Percentiles rank a stretch among this genome's conserved stretches.
These are phyloP conservation scores for Plebejus argus DNA, from an alignment of 2,888 invertebrate species.

Conservation along the genomic window DNA sequence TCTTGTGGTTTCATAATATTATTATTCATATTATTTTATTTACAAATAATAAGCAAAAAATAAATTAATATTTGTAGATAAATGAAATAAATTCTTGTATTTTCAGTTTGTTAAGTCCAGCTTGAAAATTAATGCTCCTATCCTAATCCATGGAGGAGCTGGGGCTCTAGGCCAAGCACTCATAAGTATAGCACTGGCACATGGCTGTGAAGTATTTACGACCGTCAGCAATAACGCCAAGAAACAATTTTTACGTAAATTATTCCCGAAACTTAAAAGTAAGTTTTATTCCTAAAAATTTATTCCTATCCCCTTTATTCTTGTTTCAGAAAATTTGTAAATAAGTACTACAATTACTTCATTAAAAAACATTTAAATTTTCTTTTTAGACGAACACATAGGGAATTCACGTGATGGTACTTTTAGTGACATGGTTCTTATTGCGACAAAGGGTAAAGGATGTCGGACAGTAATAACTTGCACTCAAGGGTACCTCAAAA, in stretches of 20 bases:
- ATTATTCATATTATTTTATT: no score
- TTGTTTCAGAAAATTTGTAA: no score
- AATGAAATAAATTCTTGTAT: no score
- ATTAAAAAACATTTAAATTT: no score
- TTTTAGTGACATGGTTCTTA: constrained; percentile 49
- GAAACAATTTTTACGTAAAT: constrained; percentile 50
- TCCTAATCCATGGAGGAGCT: constrained; percentile 12
- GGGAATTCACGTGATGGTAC: constrained; percentile 55
- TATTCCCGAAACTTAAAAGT: constrained; percentile 47
- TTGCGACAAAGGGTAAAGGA: constrained; percentile 47
- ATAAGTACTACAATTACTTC: no score
- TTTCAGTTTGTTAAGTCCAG: constrained; percentile 15
- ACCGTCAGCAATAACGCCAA: constrained; percentile 53
- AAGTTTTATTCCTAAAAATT: constrained; percentile 51
- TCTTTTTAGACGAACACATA: constrained; percentile 60
- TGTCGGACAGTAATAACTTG: constrained; percentile 54
- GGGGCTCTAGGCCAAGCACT: constrained; percentile 30
- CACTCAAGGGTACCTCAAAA: constrained; percentile 51
- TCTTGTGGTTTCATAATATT: no score
- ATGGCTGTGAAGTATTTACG: constrained; percentile 47
- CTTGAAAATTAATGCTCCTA: background rate
- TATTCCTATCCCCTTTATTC: background rate
- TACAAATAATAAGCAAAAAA: background rate
- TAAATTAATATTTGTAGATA: no score
- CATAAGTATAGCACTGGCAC: constrained; percentile 21